Base-by-base conservation (phyloP, 2,797 vertebrate species). In the Pantherophis vulpinus region DNA sequence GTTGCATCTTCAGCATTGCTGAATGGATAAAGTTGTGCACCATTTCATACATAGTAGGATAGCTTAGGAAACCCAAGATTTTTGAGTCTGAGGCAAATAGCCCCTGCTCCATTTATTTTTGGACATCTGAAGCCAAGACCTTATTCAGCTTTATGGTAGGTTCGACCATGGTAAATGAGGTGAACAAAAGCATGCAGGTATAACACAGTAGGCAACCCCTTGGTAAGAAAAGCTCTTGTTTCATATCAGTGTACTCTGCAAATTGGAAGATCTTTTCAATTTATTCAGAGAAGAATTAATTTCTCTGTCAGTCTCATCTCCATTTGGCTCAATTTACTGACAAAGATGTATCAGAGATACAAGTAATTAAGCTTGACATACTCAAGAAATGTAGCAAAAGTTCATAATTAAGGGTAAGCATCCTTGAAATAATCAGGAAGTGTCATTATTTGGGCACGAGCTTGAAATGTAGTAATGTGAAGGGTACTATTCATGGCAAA, bases 391-490 rank as follows among this genome's bases (percentile, higher is more conserved):
- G 93, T 93, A 95, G 94, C 93, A 95, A 95, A 94, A 95, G 91
- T 92, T 96, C 55, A 20, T 58, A 93, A 91, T 93, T 94, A 94
- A 92, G 89, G 86, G 90, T 92, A 93, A 96, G 55, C 27, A 93
- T 55, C 88, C 95, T 92, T 94, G 94, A 94, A 96, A 94, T 93
- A 92, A 42, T 60, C 59, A 91, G 56, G 90, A 93, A 93, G 92
- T 95, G 63, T 88, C 90, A 86, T 90, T 96, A 79, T 93, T 92
- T 93, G 91, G 92, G n/a, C 42, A 87, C 93, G 95, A 94, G 94
- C 93, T 58, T 47, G 89, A 94, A 96, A 96, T 94, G 94, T 93
- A 94, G 51, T 94, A 93, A 93, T 94, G 93, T 90, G 70, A 90
- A 86, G 86, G 55, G 83, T 7, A 4, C 79, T 91, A 93, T 59